Conservation (phyloP, 2,888 invertebrate species). For the Scaptomyza tumidula region DNA sequence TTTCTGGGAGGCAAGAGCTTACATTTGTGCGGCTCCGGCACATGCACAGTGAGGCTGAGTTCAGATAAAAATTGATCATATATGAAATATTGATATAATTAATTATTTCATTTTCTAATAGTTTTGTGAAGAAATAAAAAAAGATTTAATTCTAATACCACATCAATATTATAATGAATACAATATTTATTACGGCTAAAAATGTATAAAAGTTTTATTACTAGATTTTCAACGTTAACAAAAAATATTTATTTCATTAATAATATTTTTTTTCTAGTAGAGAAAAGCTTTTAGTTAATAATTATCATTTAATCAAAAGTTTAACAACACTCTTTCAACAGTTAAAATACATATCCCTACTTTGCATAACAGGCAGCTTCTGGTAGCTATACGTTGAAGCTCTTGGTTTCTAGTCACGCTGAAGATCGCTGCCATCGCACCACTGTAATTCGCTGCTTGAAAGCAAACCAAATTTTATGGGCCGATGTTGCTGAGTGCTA, state of each 20-base stretch:
- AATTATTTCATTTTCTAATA: too few species aligned
- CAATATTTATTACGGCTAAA: too few species aligned
- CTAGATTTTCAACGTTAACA: too few species aligned
- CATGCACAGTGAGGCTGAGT: constrained; percentile 34
- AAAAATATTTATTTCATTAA: not conserved
- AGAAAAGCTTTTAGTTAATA: not conserved
- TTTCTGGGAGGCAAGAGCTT: constrained; percentile 25
- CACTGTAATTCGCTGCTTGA: constrained; percentile 22
- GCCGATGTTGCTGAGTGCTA: constrained; percentile 70
- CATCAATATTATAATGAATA: too few species aligned
- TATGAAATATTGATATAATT: too few species aligned
- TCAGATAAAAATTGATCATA: not conserved
- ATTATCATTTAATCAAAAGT: not conserved
- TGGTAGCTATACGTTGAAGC: too few species aligned
- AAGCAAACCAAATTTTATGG: constrained; percentile 33
- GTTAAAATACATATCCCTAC: not conserved
- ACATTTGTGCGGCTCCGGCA: constrained; percentile 19
- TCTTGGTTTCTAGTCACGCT: not conserved
- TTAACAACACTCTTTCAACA: not conserved
- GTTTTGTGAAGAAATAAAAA: not conserved
- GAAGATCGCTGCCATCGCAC: not conserved
- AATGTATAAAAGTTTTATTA: too few species aligned
- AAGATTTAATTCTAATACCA: too few species aligned
- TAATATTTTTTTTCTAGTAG: too few species aligned
- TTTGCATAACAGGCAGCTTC: not conserved